A percentile compares a stretch with the other conserved stretches of the same genome.
Evolutionary conservation across 2,888 invertebrate genomes (phyloP).

Genomic region (Spatulosminthurus flaviceps): DNA sequence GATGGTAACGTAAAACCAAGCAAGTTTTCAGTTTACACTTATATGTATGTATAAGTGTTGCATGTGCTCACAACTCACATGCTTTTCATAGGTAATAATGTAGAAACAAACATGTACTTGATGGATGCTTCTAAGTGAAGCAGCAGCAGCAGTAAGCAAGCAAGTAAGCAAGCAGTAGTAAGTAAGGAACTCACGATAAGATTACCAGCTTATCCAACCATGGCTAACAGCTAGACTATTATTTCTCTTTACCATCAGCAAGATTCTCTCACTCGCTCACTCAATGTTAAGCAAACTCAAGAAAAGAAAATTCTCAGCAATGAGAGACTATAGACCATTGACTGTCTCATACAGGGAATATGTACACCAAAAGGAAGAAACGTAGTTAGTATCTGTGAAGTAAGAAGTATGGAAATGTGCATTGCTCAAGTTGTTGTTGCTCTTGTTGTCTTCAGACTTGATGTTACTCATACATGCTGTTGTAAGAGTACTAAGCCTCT

Average conservation of each 20-base stretch:
- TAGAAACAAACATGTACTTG: slow-evolving; percentile 16
- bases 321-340: slow-evolving; percentile 15
- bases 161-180: neutral
- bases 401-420: slow-evolving; percentile 5
- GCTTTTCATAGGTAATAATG: neutral
- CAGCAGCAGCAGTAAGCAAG: neutral
- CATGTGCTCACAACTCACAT: neutral
- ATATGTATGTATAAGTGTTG: neutral
- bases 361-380: neutral
- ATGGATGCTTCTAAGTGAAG: slow-evolving; percentile 11
- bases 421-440: slow-evolving; percentile 5
- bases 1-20: slow-evolving; percentile 8
- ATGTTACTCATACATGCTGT: neutral
- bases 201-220: slow-evolving; percentile 43
- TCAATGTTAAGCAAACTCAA: neutral
- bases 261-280: slow-evolving; percentile 18
- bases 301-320: slow-evolving; percentile 26
- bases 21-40: slow-evolving; percentile 4
- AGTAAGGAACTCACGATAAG: slow-evolving; percentile 15
- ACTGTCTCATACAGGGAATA: neutral
- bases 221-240: slow-evolving; percentile 30
- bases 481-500: neutral
- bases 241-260: slow-evolving; percentile 20
- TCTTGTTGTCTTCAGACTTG: neutral
- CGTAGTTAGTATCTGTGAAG: neutral